A percentile compares a stretch with the other conserved stretches of the same genome.
These are phyloP conservation scores for Sciurus carolinensis DNA, from an alignment of 2,797 vertebrate species.

Conservation along the genomic window DNA sequence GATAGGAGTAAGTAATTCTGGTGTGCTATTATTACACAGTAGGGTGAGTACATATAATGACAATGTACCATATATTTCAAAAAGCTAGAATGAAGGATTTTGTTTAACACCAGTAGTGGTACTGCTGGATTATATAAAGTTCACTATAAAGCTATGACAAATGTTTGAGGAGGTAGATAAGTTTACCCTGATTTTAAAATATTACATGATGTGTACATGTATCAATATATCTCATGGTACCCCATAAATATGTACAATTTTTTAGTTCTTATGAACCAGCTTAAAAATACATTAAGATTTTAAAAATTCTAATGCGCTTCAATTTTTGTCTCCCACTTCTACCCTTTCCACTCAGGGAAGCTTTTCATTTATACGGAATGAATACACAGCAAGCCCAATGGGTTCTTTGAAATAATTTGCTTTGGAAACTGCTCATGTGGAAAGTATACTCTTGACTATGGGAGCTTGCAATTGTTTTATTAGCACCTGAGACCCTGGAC, in stretches of 20 bases:
- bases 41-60: background rate
- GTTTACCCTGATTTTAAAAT: background rate
- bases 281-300: background rate
- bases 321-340: background rate
- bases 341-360: background rate
- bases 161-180: background rate
- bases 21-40: background rate
- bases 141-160: background rate
- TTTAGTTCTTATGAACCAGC: background rate
- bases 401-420: background rate
- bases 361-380: background rate
- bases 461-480: background rate
- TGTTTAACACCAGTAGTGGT: background rate
- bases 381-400: background rate
- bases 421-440: background rate
- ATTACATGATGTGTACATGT: background rate
- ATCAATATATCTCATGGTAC: background rate
- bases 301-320: background rate
- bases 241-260: no score
- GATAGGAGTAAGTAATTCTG: background rate
- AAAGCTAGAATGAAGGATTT: background rate
- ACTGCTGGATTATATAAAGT: background rate
- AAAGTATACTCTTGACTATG: background rate
- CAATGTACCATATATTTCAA: background rate
- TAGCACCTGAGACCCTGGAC: background rate